Percentiles rank a stretch among this genome's conserved stretches.
Evolutionary conservation across 2,888 invertebrate genomes (phyloP).

Genomic region (Liposcelis brunnea): DNA sequence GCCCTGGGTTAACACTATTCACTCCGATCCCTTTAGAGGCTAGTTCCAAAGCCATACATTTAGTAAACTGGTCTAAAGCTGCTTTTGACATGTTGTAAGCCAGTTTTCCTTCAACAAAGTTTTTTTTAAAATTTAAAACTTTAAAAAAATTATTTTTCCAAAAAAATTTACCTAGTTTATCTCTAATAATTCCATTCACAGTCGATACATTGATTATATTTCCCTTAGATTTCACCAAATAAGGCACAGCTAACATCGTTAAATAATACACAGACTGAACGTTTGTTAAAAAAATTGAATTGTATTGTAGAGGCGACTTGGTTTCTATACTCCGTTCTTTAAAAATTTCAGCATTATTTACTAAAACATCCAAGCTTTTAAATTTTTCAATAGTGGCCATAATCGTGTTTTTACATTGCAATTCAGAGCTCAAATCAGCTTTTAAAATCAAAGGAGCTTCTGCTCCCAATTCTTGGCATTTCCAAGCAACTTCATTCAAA

Average conservation of each 20-base stretch:
- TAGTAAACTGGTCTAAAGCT: slow-evolving; percentile 40
- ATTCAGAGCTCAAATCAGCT: slow-evolving; percentile 24
- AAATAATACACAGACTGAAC: slow-evolving; percentile 26
- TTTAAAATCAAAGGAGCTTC: slow-evolving; percentile 18
- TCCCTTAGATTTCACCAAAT: slow-evolving; percentile 29
- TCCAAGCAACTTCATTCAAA: slow-evolving; percentile 23
- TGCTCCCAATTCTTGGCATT: slow-evolving; percentile 18
- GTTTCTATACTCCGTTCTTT: slow-evolving; percentile 32
- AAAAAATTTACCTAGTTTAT: too few species aligned
- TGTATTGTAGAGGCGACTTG: slow-evolving; percentile 32
- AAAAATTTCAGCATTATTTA: slow-evolving; percentile 38
- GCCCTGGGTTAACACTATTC: slow-evolving; percentile 38
- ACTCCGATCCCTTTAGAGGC: slow-evolving; percentile 27
- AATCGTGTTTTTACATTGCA: slow-evolving; percentile 24
- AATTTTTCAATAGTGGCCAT: slow-evolving; percentile 24
- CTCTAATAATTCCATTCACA: slow-evolving; percentile 31
- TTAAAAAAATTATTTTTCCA: too few species aligned
- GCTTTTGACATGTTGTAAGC: slow-evolving; percentile 39
- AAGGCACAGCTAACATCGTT: slow-evolving; percentile 33
- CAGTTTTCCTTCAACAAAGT: slow-evolving; percentile 24
- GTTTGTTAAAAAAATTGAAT: slow-evolving; percentile 35
- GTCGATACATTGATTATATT: slow-evolving; percentile 41
- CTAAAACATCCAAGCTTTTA: slow-evolving; percentile 26
- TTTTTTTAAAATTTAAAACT: too few species aligned
- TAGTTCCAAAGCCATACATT: slow-evolving; percentile 33